A percentile compares a stretch with the other conserved stretches of the same genome.
These are phyloP conservation scores for Myopa testacea DNA, from an alignment of 2,888 invertebrate genomes.

Conservation along the genomic window DNA sequence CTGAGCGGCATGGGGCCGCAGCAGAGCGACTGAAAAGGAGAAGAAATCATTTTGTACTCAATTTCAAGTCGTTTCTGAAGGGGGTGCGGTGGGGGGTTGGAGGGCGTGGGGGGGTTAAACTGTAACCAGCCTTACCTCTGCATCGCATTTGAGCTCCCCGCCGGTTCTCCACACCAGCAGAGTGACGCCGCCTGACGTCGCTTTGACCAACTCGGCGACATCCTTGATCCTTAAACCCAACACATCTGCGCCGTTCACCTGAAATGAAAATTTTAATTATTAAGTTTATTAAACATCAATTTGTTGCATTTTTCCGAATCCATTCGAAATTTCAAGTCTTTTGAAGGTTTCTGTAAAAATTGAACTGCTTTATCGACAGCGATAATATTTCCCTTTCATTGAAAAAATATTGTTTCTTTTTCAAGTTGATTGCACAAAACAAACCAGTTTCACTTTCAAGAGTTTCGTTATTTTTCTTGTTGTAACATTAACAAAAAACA, in stretches of 20 bases:
- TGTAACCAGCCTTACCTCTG: conserved; percentile 60
- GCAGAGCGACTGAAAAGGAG: conserved; percentile 61
- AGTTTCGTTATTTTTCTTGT: no score
- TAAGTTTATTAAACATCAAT: not conserved
- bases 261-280: conserved; percentile 50
- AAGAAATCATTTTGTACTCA: not conserved
- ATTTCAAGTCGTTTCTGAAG: no score
- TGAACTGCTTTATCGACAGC: no score
- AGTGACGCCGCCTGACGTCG: conserved; percentile 66
- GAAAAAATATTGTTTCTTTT: no score
- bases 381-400: no score
- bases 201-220: conserved; percentile 70
- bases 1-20: conserved; percentile 72
- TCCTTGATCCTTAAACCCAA: conserved; percentile 70
- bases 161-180: conserved; percentile 71
- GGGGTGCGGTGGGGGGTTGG: no score
- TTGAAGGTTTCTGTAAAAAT: no score
- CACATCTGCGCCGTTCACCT: conserved; percentile 72
- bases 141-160: conserved; percentile 68
- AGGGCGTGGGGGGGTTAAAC: not conserved
- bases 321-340: no score
- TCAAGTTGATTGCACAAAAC: no score
- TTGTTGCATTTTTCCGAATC: no score
- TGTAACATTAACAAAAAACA: no score
- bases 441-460: no score